Evolutionary conservation across 1,140 invertebrate genomes (phyloP).

Genomic region (Octopus sinensis): DNA sequence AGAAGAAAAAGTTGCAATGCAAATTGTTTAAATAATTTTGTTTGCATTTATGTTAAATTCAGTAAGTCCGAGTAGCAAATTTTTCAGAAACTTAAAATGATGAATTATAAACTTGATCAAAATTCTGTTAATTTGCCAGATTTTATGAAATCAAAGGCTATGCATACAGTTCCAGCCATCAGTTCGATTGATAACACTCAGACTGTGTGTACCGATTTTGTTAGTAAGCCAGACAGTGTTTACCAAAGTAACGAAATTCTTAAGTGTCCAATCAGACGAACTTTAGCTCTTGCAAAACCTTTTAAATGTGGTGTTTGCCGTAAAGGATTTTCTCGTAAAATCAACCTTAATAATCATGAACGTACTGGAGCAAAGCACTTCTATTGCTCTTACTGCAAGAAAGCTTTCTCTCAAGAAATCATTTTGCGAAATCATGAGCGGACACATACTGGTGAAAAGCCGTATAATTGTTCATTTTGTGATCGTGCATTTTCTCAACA

Average conservation of each 20-base stretch:
- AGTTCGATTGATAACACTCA: no score
- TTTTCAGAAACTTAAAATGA: no score
- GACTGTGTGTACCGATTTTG: no score
- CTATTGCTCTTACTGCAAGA: background rate
- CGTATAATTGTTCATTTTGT: constrained; percentile 74
- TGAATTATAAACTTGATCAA: no score
- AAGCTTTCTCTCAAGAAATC: background rate
- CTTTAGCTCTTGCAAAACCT: constrained; percentile 52
- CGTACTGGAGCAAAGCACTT: constrained; percentile 4
- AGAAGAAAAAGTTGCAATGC: no score
- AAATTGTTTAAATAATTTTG: no score
- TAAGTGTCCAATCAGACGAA: background rate
- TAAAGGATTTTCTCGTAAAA: background rate
- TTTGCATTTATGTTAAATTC: no score
- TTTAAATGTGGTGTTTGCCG: constrained; percentile 3
- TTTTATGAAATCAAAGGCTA: no score
- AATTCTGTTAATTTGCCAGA: no score
- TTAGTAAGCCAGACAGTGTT: background rate
- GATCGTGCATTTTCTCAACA: constrained; percentile 84
- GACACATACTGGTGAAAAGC: constrained; percentile 22
- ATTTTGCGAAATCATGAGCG: constrained; percentile 15
- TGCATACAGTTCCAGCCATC: no score
- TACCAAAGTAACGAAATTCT: background rate
- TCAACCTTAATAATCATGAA: background rate
- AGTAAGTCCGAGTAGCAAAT: no score